Base-by-base conservation (phyloP, 1,140 invertebrate species). In the Psilanteris sp. region DNA sequence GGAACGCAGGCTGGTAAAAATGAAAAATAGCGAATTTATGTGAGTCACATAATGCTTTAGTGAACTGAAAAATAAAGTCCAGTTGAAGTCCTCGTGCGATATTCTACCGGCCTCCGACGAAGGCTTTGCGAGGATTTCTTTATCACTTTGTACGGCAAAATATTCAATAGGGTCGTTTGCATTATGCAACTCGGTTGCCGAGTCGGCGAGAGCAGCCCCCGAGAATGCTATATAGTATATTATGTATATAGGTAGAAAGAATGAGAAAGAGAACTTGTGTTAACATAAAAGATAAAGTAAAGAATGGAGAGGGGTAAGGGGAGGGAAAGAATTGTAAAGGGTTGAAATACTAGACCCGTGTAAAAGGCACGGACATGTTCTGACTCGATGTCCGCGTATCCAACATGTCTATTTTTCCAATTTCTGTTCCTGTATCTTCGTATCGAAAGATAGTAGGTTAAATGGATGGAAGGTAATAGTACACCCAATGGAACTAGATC, bases 111-210 rank as follows among this genome's bases (percentile, higher is more conserved):
- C 61, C 55, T 79, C 41, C 62, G 67, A 55, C 48, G 50, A 37
- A 72, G 61, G 72, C 62, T 72, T 75, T 72, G 54, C 64, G 74
- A 73, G 79, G 76, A 80, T 81, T 80, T 80, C 75, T 79, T 78
- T 81, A 83, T 83, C 81, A 80, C 81, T 82, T 80, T 79, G 71
- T 74, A 24, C 44, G 31, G 66, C 67, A 73, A 81, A 80, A 83
- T 81, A 83, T 83, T 83, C 78, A 83, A 83, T 83, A 81, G 72
- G 76, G 64, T 78, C 64, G 78, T 76, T 78, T 83, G 81, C 81
- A 83, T 83, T 83, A 83, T 83, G 81, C 80, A 83, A 79, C 75
- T 78, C 64, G 76, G 73, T 55, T 77, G 54, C 54, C 62, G 64
- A 78, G 70, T 68, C 70, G 48, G 48, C 66, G 36, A 59, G 52